phyloP scores from a whole-genome alignment of 2,888 invertebrate genomes.

The Phyllotreta cruciferae region DNA sequence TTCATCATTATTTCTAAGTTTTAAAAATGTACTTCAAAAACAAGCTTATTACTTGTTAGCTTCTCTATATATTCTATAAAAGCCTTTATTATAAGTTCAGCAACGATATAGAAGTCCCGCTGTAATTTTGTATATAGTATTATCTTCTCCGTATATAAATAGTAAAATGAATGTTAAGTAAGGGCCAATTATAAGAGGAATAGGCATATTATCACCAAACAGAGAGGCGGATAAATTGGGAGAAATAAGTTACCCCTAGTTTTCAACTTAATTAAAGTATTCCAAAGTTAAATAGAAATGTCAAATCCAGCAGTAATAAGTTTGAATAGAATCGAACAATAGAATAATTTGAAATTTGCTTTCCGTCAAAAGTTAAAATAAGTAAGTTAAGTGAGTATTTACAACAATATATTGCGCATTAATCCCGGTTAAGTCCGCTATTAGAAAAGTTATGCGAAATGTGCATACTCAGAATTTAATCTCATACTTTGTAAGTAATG shows the following conservation, averaged over 20 bases:
- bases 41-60: too few species aligned
- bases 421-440: too few species aligned
- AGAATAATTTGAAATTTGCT: conserved; percentile 6
- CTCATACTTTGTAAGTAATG: too few species aligned
- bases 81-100: too few species aligned
- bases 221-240: neutral
- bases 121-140: too few species aligned
- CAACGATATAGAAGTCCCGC: too few species aligned
- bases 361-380: conserved; percentile 3
- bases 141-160: too few species aligned
- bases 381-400: neutral
- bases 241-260: conserved; percentile 9
- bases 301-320: conserved; percentile 10
- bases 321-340: conserved; percentile 12
- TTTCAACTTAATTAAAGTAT: conserved; percentile 10
- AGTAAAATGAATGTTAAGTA: conserved; percentile 2
- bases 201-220: neutral
- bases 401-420: neutral
- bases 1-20: too few species aligned
- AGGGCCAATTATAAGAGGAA: neutral
- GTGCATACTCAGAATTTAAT: too few species aligned
- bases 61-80: too few species aligned
- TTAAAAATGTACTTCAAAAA: too few species aligned
- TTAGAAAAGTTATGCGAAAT: too few species aligned
- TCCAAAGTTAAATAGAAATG: conserved; percentile 13